A percentile compares a stretch with the other conserved stretches of the same genome.
These are phyloP conservation scores for Graphium colonna DNA, from an alignment of 2,888 invertebrate genomes.

Conservation along the genomic window DNA sequence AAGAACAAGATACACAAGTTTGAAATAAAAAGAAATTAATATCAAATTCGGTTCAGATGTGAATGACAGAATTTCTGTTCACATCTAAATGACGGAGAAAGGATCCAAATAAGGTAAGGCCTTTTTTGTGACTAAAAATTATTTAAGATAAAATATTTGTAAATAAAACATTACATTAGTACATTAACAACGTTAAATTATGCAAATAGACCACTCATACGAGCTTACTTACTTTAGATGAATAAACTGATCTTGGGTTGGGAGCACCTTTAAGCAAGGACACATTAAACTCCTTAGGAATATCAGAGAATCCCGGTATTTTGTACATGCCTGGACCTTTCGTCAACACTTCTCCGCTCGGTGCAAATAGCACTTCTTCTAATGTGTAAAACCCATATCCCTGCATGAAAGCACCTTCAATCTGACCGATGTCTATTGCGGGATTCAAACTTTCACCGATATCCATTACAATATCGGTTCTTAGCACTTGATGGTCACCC, in stretches of 20 bases:
- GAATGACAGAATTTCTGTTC: no score
- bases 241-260: constrained; percentile 91
- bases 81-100: no score
- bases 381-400: constrained; percentile 91
- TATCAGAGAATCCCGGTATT: constrained; percentile 90
- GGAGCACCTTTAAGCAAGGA: constrained; percentile 88
- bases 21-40: no score
- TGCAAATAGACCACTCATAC: no score
- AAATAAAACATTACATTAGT: no score
- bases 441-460: constrained; percentile 93
- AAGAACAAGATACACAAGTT: no score
- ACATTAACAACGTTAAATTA: no score
- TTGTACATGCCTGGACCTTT: constrained; percentile 93
- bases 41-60: no score
- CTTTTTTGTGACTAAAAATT: no score
- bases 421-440: constrained; percentile 94
- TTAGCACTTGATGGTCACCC: constrained; percentile 90
- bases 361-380: constrained; percentile 89
- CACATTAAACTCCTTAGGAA: constrained; percentile 91
- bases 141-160: no score
- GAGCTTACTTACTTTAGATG: constrained; percentile 85
- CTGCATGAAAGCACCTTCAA: constrained; percentile 93
- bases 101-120: no score
- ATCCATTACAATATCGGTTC: constrained; percentile 95
- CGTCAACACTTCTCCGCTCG: constrained; percentile 84